Evolutionary conservation across 1,140 invertebrate genomes (phyloP), one percentile per base, ranked within the genome.

Genomic region (Carposina sasakii): DNA sequence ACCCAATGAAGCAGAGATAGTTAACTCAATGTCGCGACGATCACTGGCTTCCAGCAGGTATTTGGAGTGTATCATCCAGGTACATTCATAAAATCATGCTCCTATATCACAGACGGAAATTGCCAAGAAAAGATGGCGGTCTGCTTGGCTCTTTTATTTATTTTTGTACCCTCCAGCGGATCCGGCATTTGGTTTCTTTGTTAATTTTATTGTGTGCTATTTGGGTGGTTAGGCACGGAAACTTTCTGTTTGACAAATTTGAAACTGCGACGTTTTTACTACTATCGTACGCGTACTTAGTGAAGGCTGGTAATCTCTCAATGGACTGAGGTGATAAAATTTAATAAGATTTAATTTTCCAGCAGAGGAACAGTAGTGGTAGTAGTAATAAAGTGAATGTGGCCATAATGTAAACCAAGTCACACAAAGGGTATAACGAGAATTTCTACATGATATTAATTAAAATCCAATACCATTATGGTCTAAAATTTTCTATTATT

Each of bases 91-190:
- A 8, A 13, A 33, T 13, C n/a, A 3, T 8, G 31, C 31, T 13
- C 15, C 9, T 13, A 8, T 8, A 13, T 33, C 8, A 15, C 13
- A 44, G 55, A 67, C 66, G 71, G 68, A 79, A 79, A 79, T 75
- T 71, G 73, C 63, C 44, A 64, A 69, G 67, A 67, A 74, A 71
- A 74, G 67, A 71, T 71, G 63, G 67, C 69, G 63, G 52, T 34
- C 40, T 57, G 31, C 62, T 49, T 58, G 48, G 52, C 36, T 57
- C 34, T 57, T 60, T 76, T 79, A 73, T 79, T 78, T 78, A 78
- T 75, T 76, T 79, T 73, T 79, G 73, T 71, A 75, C 55, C 54
- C 57, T 46, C 23, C 34, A 50, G 40, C 44, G 31, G 44, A 13
- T 17, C 39, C 43, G 24, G 37, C 44, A 51, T 52, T 55, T 41